Conservation (phyloP, 1,140 invertebrate species). For the Steinernema khuongi region DNA sequence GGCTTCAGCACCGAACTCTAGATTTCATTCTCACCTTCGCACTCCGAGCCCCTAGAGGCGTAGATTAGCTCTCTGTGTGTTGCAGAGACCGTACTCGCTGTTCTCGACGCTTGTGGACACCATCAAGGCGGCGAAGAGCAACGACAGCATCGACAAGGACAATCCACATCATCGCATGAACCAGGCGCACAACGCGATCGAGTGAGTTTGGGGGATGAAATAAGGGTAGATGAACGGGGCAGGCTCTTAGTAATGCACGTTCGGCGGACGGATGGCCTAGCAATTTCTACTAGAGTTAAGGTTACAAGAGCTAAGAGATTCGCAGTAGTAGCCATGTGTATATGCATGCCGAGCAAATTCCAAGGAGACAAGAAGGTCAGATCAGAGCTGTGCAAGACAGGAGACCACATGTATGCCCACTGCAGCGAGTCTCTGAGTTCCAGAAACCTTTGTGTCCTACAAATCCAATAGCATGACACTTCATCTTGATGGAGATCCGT, state of each 20-base stretch:
- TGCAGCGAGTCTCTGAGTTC: too few relatives aligned
- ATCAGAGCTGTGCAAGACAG: too few relatives aligned
- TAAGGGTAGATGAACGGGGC: slow-evolving; percentile 12
- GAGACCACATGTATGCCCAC: too few relatives aligned
- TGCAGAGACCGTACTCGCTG: slow-evolving; percentile 54
- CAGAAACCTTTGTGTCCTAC: too few relatives aligned
- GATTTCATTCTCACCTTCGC: not conserved
- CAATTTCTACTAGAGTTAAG: too few relatives aligned
- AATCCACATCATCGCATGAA: slow-evolving; percentile 15
- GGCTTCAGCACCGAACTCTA: not conserved
- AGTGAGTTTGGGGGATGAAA: not conserved
- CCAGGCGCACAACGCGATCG: not conserved
- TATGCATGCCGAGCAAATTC: too few relatives aligned
- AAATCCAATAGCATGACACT: too few relatives aligned
- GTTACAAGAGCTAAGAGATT: too few relatives aligned
- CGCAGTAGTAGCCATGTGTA: too few relatives aligned
- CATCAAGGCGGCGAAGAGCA: slow-evolving; percentile 43
- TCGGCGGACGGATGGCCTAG: not conserved
- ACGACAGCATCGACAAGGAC: slow-evolving; percentile 31
- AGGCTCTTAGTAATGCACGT: not conserved
- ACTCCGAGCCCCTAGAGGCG: not conserved
- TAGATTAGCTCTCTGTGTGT: too few relatives aligned
- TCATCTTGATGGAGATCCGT: too few relatives aligned
- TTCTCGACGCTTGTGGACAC: slow-evolving; percentile 55
- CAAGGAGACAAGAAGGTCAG: too few relatives aligned